Evolutionary conservation across 1,140 invertebrate genomes (phyloP).

Genomic region (Cydia amplana): DNA sequence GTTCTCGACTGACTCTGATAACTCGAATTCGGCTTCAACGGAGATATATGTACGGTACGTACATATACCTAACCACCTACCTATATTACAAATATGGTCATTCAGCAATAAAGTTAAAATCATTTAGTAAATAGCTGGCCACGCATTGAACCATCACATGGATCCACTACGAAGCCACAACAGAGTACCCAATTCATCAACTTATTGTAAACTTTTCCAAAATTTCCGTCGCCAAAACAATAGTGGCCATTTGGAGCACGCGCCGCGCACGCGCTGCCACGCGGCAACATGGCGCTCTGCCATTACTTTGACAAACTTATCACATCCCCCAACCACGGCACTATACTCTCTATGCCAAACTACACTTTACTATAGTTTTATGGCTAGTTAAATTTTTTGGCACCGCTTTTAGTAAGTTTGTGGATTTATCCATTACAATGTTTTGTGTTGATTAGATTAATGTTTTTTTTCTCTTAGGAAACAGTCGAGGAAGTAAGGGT

Average conservation of each 20-base stretch:
- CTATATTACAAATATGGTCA: not conserved
- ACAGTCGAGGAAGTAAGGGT: slow-evolving; percentile 30
- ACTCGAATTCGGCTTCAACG: too few species aligned
- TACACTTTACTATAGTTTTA: not conserved
- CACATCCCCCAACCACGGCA: not conserved
- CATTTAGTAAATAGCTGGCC: not conserved
- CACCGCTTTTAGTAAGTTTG: not conserved
- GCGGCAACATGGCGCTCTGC: slow-evolving; percentile 48
- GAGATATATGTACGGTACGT: too few species aligned
- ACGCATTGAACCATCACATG: not conserved
- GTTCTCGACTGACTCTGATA: too few species aligned
- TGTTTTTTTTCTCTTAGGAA: slow-evolving; percentile 52
- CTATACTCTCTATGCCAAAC: not conserved
- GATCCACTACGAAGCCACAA: slow-evolving; percentile 13
- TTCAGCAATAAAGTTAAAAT: not conserved
- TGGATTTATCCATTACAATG: slow-evolving; percentile 57
- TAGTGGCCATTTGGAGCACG: slow-evolving; percentile 66
- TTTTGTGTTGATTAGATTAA: slow-evolving; percentile 79
- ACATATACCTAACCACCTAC: not conserved
- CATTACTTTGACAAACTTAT: slow-evolving; percentile 26
- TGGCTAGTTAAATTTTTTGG: not conserved
- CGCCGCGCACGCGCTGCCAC: slow-evolving; percentile 47
- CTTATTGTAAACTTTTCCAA: slow-evolving; percentile 37
- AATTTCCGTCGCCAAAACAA: slow-evolving; percentile 59
- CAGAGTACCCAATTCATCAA: slow-evolving; percentile 25